A percentile compares a stretch with the other conserved stretches of the same genome.
Conservation (phyloP, 2,113 vertebrate species). For the Pavo muticus region DNA sequence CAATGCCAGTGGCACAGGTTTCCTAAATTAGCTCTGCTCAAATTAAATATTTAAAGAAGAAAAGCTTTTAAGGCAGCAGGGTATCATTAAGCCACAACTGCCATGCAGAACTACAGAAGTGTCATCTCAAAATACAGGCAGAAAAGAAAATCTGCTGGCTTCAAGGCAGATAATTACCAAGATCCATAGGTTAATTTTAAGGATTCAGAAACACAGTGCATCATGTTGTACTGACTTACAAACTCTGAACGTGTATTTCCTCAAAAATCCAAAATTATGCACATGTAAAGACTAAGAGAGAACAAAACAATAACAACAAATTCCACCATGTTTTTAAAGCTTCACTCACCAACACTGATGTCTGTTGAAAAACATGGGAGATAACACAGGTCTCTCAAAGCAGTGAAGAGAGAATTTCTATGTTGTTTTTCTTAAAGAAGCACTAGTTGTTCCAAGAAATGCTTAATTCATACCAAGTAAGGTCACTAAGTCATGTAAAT, state of each 20-base stretch:
- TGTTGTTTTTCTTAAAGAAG: neutral
- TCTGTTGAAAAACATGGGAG: neutral
- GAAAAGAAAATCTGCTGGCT: neutral
- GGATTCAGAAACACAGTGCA: neutral
- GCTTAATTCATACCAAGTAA: neutral
- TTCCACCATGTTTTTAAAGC: neutral
- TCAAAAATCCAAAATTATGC: neutral
- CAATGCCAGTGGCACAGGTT: neutral
- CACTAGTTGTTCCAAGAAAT: neutral
- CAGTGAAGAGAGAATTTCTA: neutral
- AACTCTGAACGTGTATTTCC: neutral
- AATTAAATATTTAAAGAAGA: constrained; percentile 12
- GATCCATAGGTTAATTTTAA: neutral
- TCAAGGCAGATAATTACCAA: neutral
- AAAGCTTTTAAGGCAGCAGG: neutral
- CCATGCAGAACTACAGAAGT: neutral
- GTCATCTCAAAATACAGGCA: neutral
- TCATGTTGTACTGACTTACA: neutral
- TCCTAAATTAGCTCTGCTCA: constrained; percentile 10
- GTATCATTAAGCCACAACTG: neutral
- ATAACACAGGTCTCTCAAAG: neutral
- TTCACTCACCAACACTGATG: neutral
- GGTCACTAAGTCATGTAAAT: neutral
- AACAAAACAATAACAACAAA: neutral
- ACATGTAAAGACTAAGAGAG: neutral